phyloP scores from a whole-genome alignment of 2,888 invertebrate genomes.

The Toxonevra muliebris region DNA sequence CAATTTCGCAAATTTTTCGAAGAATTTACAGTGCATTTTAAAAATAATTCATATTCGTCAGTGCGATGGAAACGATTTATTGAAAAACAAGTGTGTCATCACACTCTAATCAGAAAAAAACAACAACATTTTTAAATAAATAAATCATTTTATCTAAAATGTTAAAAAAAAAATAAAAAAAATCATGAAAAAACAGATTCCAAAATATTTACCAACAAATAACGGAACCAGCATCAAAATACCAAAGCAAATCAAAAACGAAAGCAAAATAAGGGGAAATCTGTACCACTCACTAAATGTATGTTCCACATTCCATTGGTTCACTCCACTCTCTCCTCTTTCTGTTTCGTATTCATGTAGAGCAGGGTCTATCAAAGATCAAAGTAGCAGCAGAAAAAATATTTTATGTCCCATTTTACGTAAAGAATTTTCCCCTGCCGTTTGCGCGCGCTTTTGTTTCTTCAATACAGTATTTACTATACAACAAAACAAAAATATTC shows the following conservation, averaged over 20 bases:
- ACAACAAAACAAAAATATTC: too few relatives aligned
- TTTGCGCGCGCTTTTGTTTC: constrained; percentile 11
- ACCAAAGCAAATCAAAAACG: constrained; percentile 1
- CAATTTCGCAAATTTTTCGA: too few relatives aligned
- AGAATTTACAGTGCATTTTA: too few relatives aligned
- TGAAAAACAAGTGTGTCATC: constrained; percentile 4
- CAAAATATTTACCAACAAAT: constrained; percentile 20
- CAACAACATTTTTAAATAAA: neutral
- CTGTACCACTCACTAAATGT: too few relatives aligned
- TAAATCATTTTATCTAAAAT: neutral
- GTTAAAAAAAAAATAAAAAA: neutral
- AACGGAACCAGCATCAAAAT: constrained; percentile 12
- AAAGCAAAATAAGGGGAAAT: neutral
- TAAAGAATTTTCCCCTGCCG: neutral
- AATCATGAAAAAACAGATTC: neutral
- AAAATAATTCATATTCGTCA: too few relatives aligned
- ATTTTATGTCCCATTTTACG: too few relatives aligned
- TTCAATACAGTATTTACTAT: too few relatives aligned
- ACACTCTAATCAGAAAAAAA: neutral
- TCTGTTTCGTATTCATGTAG: too few relatives aligned
- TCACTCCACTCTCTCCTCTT: too few relatives aligned
- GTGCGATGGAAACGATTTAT: neutral
- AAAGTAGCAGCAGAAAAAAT: too few relatives aligned
- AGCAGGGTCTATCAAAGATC: too few relatives aligned
- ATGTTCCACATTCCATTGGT: too few relatives aligned